phyloP scores from a whole-genome alignment of 2,113 vertebrate species.

The Takifugu flavidus region DNA sequence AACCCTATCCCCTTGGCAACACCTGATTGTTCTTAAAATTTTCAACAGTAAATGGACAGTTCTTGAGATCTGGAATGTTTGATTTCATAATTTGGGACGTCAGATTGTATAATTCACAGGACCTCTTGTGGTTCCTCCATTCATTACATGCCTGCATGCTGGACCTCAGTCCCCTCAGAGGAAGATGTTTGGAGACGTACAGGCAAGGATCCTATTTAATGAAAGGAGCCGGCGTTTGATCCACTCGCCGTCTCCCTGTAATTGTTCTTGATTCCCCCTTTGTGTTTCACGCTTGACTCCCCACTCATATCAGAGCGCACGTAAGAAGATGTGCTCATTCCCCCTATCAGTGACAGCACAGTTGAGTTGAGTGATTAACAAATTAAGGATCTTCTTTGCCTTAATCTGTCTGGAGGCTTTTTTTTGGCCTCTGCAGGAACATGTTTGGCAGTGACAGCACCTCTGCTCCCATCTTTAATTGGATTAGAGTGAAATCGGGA shows the following conservation, averaged over 20 bases:
- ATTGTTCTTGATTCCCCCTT: constrained; percentile 69
- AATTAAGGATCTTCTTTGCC: constrained; percentile 65
- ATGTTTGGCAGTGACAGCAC: constrained; percentile 66
- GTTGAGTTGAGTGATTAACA: constrained; percentile 65
- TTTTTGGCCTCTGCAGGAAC: constrained; percentile 46
- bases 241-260: constrained; percentile 49
- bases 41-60: too few species aligned
- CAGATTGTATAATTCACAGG: background rate
- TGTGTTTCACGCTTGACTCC: constrained; percentile 67
- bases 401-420: constrained; percentile 68
- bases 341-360: constrained; percentile 56
- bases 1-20: too few species aligned
- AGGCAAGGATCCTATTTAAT: constrained; percentile 45
- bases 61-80: too few species aligned
- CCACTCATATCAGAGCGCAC: constrained; percentile 36
- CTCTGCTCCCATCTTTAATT: constrained; percentile 64
- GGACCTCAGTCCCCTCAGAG: constrained; percentile 3
- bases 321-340: constrained; percentile 49
- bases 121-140: constrained; percentile 1
- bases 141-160: background rate
- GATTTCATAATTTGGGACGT: background rate
- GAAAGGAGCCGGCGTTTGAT: constrained; percentile 56
- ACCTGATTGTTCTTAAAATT: too few species aligned
- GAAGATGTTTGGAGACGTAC: constrained; percentile 41
- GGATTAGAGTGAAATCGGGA: constrained; percentile 65